Evolutionary conservation across 2,113 vertebrate species (phyloP).

Genomic region (Myanophis thanlyinensis): DNA sequence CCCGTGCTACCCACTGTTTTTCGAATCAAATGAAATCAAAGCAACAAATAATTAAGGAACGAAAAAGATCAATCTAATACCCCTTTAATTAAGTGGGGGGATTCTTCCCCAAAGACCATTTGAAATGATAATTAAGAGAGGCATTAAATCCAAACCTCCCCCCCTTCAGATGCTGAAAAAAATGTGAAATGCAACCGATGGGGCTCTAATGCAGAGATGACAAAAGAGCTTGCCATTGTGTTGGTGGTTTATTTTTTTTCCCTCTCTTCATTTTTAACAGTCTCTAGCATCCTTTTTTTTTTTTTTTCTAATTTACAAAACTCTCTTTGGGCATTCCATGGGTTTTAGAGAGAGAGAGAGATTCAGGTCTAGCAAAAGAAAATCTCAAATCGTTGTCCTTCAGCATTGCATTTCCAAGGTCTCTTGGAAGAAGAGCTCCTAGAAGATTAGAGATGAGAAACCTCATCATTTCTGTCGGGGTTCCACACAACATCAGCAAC

Average conservation of each 20-base stretch:
- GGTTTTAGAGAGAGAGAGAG: neutral
- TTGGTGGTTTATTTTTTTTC: neutral
- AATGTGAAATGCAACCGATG: conserved; percentile 15
- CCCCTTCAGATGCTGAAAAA: conserved; percentile 5
- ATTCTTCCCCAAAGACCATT: conserved; percentile 40
- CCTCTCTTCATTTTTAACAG: neutral
- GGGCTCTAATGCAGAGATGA: neutral
- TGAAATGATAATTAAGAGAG: conserved; percentile 32
- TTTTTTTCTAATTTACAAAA: neutral
- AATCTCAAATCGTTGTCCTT: rapidly evolving
- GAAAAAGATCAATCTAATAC: conserved; percentile 49
- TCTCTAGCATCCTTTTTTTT: neutral
- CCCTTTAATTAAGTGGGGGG: conserved; percentile 48
- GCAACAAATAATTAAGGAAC: conserved; percentile 51
- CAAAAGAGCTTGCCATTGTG: neutral
- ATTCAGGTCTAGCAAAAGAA: neutral
- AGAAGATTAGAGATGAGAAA: neutral
- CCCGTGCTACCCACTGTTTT: conserved; percentile 60
- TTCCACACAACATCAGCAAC: too few species aligned
- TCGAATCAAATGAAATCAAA: conserved; percentile 66
- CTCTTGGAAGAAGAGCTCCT: neutral
- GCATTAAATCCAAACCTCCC: neutral
- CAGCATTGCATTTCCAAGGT: neutral
- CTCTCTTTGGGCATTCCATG: neutral
- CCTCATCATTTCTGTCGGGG: too few species aligned